A percentile compares a stretch with the other conserved stretches of the same genome.
These are phyloP conservation scores for Globodera rostochiensis DNA, from an alignment of 1,140 invertebrate species.

Conservation along the genomic window DNA sequence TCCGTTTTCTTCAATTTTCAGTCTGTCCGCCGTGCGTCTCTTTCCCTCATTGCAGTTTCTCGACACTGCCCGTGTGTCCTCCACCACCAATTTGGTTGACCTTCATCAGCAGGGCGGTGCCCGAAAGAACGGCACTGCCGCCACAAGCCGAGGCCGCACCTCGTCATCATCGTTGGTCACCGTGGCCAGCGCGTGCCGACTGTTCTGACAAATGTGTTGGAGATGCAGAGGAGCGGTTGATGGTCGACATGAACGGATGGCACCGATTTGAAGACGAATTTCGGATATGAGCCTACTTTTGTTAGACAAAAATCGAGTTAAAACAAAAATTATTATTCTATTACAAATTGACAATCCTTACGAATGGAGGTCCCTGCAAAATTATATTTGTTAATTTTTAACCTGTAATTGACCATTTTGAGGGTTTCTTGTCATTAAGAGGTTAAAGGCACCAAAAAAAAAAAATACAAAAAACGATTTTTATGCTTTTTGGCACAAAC, in stretches of 20 bases:
- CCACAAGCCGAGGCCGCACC: background rate
- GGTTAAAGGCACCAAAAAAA: no score
- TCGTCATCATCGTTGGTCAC: background rate
- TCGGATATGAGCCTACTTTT: background rate
- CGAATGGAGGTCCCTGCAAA: no score
- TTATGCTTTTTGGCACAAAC: no score
- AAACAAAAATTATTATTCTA: no score
- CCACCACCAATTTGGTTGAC: background rate
- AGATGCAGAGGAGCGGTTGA: background rate
- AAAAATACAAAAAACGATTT: no score
- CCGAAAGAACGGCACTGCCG: background rate
- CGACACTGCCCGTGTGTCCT: constrained; percentile 23
- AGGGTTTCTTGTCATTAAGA: no score
- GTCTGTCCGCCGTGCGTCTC: constrained; percentile 28
- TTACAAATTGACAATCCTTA: no score
- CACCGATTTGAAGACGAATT: constrained; percentile 11
- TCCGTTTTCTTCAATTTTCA: constrained; percentile 1
- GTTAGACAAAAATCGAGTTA: background rate
- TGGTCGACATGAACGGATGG: background rate
- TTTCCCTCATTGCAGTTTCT: constrained; percentile 36
- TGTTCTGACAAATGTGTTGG: background rate
- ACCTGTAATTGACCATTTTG: no score
- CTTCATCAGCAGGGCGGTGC: background rate
- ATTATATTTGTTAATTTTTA: no score
- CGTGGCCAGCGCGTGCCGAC: background rate